Evolutionary conservation across 2,113 vertebrate genomes (phyloP).

Genomic region (Ancistrus triradiatus): DNA sequence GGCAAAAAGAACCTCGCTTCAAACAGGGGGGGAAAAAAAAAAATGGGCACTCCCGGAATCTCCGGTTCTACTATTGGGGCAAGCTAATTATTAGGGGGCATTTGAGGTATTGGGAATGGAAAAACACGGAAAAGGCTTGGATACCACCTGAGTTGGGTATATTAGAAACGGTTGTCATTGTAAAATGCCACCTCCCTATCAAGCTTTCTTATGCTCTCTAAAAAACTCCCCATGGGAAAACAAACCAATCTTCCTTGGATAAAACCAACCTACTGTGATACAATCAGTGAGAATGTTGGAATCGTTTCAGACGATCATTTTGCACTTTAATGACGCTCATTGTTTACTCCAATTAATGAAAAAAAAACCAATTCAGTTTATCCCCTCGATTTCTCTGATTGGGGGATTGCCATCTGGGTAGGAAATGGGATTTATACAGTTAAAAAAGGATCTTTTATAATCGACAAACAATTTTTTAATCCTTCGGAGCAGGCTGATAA

Average conservation of each 20-base stretch:
- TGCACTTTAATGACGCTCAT: background rate
- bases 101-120: slow-evolving; percentile 7
- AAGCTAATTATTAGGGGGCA: slow-evolving; percentile 2
- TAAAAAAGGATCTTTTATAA: slow-evolving; percentile 7
- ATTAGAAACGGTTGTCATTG: slow-evolving; percentile 6
- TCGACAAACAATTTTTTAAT: slow-evolving; percentile 19
- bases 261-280: background rate
- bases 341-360: slow-evolving; percentile 1
- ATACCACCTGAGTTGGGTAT: slow-evolving; percentile 3
- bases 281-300: slow-evolving; percentile 18
- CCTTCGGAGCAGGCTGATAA: slow-evolving; percentile 17
- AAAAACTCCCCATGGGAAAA: no score
- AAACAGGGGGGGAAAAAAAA: slow-evolving; percentile 1
- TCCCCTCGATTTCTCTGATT: background rate
- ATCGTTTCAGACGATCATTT: slow-evolving; percentile 17
- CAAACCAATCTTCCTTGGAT: background rate
- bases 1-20: background rate
- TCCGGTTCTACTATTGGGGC: slow-evolving; percentile 18
- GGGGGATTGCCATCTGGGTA: slow-evolving; percentile 6
- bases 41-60: slow-evolving; percentile 13
- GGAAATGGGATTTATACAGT: slow-evolving; percentile 2
- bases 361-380: slow-evolving; percentile 16
- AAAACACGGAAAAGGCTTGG: background rate
- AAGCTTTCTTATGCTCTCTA: background rate
- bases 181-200: background rate